phyloP scores from a whole-genome alignment of 2,113 vertebrate genomes.

The Stegastes partitus region DNA sequence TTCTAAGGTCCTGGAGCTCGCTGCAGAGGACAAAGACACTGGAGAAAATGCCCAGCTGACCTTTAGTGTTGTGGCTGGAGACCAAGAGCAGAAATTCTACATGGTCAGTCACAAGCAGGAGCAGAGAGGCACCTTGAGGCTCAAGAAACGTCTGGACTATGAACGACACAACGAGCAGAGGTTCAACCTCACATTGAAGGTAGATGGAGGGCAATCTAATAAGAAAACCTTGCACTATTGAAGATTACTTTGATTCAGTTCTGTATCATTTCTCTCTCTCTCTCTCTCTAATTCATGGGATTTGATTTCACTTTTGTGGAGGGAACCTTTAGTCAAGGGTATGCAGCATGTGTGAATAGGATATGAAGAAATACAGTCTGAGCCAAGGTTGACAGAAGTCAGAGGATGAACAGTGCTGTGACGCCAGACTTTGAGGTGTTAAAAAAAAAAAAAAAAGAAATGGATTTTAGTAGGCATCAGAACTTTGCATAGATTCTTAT shows the following conservation, averaged over 20 bases:
- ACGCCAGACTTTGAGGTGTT: neutral
- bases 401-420: neutral
- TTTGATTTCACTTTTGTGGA: conserved; percentile 12
- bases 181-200: conserved; percentile 90
- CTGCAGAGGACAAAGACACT: conserved; percentile 85
- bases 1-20: conserved; percentile 82
- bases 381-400: neutral
- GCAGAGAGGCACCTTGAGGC: conserved; percentile 86
- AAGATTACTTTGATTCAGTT: neutral
- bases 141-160: conserved; percentile 90
- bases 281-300: conserved; percentile 4
- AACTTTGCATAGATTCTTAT: neutral
- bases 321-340: neutral
- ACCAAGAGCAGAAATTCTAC: conserved; percentile 91
- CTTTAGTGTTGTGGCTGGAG: conserved; percentile 89
- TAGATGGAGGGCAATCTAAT: conserved; percentile 7
- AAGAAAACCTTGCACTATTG: neutral
- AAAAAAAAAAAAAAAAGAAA: neutral
- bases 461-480: neutral
- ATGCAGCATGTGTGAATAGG: neutral
- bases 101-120: conserved; percentile 86
- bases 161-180: conserved; percentile 88
- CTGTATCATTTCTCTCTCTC: neutral
- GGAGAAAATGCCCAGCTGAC: conserved; percentile 89
- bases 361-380: neutral